Conservation (phyloP, 2,113 vertebrate genomes). For the Chlamydotis undulata region DNA sequence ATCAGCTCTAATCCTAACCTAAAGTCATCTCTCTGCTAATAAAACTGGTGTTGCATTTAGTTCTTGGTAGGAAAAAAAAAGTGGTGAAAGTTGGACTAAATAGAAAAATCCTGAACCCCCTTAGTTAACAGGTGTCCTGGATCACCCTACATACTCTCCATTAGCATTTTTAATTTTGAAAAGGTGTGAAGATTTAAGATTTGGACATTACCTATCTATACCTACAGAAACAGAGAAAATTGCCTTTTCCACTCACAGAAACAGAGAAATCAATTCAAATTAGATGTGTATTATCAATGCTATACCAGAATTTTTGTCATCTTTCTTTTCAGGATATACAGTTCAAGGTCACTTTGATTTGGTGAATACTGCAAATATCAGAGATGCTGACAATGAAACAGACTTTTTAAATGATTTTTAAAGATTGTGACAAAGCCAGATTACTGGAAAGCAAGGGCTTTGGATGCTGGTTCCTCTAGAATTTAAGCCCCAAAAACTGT, state of each 20-base stretch:
- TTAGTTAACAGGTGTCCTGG: neutral
- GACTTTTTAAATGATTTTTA: neutral
- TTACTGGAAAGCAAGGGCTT: neutral
- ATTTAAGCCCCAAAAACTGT: neutral
- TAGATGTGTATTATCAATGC: neutral
- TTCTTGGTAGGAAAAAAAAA: neutral
- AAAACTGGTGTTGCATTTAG: neutral
- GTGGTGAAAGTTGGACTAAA: neutral
- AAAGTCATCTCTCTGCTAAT: neutral
- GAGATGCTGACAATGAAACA: slow-evolving; percentile 36
- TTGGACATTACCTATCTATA: neutral
- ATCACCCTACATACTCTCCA: neutral
- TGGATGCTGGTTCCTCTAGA: neutral
- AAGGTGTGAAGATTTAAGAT: neutral
- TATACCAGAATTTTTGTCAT: neutral
- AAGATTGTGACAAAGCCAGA: neutral
- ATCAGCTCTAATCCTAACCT: neutral
- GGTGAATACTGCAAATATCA: slow-evolving; percentile 27
- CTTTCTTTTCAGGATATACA: neutral
- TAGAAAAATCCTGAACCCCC: neutral
- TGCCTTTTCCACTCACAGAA: neutral
- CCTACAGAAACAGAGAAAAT: neutral
- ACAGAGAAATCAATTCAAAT: neutral
- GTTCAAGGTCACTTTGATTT: neutral
- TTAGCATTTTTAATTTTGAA: neutral